A percentile compares a stretch with the other conserved stretches of the same genome.
phyloP scores from a whole-genome alignment of 2,797 vertebrate genomes.

The Microcaecilia unicolor region DNA sequence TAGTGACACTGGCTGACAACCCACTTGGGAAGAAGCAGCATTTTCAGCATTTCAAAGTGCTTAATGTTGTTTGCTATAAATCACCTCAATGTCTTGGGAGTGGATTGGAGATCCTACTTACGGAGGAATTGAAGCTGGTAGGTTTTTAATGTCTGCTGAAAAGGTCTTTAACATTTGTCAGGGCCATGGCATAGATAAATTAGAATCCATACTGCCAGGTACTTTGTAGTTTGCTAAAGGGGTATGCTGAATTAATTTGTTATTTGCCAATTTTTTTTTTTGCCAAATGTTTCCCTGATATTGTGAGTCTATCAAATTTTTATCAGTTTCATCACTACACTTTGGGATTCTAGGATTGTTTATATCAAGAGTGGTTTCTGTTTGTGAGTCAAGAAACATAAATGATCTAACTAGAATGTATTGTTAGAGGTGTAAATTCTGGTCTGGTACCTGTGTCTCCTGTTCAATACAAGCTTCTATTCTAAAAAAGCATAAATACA shows the following conservation, averaged over 20 bases:
- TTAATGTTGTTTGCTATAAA: not conserved
- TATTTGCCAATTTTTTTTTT: too few species aligned
- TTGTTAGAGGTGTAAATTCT: too few species aligned
- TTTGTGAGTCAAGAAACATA: too few species aligned
- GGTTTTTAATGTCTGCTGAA: not conserved
- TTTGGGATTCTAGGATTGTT: not conserved
- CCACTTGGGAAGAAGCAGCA: not conserved
- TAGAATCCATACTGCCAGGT: conserved; percentile 9
- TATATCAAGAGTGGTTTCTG: not conserved
- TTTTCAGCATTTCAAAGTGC: not conserved
- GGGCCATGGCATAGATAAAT: conserved; percentile 21
- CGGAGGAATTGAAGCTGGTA: not conserved
- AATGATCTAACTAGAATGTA: too few species aligned
- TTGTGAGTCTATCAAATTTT: conserved; percentile 16
- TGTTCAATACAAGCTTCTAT: too few species aligned
- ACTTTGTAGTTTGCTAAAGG: conserved; percentile 16
- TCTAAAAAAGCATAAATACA: too few species aligned
- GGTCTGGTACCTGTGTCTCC: too few species aligned
- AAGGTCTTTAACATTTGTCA: conserved; percentile 5
- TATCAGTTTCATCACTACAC: conserved; percentile 4
- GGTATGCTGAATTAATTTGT: conserved; percentile 21
- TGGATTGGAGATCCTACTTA: not conserved
- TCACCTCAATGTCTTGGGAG: not conserved
- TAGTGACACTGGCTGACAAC: not conserved
- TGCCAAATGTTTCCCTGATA: conserved; percentile 13